Evolutionary conservation across 1,140 invertebrate genomes (phyloP).

Genomic region (Popillia japonica): DNA sequence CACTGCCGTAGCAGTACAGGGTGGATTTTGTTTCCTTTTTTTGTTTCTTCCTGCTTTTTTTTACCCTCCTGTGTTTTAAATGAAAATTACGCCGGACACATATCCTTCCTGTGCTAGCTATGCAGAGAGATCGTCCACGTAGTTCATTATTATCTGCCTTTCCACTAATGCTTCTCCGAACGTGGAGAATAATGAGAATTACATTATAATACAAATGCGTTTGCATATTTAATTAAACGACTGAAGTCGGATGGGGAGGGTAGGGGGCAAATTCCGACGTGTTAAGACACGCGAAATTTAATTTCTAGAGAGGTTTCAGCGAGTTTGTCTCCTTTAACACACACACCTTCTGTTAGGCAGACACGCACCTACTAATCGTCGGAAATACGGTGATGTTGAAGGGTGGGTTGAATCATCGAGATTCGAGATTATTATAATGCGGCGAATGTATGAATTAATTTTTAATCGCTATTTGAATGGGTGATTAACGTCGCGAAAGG

Average conservation of each 20-base stretch:
- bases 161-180: not conserved
- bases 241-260: not conserved
- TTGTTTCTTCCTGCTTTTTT: not conserved
- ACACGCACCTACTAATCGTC: not conserved
- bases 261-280: not conserved
- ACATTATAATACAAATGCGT: slow-evolving; percentile 27
- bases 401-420: no score
- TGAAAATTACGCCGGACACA: not conserved
- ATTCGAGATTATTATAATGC: no score
- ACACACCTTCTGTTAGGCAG: not conserved
- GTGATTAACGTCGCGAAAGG: no score
- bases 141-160: not conserved
- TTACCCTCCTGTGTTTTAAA: not conserved
- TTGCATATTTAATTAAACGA: slow-evolving; percentile 32
- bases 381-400: no score
- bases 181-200: slow-evolving; percentile 8
- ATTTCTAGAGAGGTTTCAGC: not conserved
- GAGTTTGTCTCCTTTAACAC: not conserved
- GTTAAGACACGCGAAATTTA: not conserved
- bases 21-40: no score
- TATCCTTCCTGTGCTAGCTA: not conserved
- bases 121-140: not conserved
- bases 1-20: no score
- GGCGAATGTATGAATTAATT: no score
- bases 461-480: no score